A percentile compares a stretch with the other conserved stretches of the same genome.
Evolutionary conservation across 2,113 vertebrate genomes (phyloP).

Genomic region (Zosterops borbonicus): DNA sequence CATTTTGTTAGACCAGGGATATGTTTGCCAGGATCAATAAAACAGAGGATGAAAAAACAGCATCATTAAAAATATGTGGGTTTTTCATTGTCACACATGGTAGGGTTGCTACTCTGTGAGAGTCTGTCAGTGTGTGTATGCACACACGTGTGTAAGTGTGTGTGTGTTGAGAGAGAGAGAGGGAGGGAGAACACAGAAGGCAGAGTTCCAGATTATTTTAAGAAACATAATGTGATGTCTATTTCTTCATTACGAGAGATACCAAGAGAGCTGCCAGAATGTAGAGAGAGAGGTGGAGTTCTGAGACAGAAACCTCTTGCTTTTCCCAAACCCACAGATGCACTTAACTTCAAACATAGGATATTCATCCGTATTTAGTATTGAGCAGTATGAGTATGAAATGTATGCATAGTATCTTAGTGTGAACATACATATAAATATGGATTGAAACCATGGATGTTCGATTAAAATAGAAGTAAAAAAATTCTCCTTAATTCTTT

Average conservation of each 20-base stretch:
- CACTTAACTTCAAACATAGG: background rate
- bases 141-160: rapidly evolving
- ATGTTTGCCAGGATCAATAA: background rate
- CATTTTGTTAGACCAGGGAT: background rate
- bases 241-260: background rate
- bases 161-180: background rate
- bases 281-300: background rate
- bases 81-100: background rate
- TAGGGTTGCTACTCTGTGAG: background rate
- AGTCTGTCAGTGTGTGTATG: background rate
- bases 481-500: background rate
- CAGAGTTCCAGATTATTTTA: background rate
- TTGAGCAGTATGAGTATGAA: background rate
- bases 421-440: background rate
- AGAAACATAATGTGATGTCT: background rate
- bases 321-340: background rate
- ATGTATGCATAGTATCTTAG: background rate
- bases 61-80: background rate
- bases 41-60: background rate
- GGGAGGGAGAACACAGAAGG: background rate
- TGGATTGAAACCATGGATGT: background rate
- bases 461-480: background rate
- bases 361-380: background rate
- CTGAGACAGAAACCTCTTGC: background rate
- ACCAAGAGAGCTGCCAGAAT: background rate